phyloP scores from a whole-genome alignment of 2,113 vertebrate genomes.

The Plecturocebus donacophilus region DNA sequence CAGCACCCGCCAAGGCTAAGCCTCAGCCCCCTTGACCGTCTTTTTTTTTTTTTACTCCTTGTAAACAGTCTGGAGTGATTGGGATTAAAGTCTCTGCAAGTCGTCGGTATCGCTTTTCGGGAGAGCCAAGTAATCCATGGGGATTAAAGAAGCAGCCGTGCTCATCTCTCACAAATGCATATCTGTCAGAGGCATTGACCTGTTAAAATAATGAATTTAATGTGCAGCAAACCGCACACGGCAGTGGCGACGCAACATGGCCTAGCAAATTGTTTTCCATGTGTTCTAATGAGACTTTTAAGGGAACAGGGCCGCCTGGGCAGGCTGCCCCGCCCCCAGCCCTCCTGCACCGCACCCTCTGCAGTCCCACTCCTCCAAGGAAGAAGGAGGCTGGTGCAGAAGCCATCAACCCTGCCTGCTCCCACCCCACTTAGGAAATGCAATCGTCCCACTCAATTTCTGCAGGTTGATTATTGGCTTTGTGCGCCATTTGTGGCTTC shows the following conservation, averaged over 20 bases:
- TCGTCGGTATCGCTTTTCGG: slow-evolving; percentile 73
- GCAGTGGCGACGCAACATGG: not conserved
- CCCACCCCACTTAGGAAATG: not conserved
- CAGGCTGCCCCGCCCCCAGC: not conserved
- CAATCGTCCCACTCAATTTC: not conserved
- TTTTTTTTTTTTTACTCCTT: not conserved
- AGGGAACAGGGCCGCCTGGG: not conserved
- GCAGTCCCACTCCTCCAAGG: not conserved
- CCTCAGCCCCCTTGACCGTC: not conserved
- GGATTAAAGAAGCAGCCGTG: slow-evolving; percentile 79
- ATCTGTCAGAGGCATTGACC: slow-evolving; percentile 69
- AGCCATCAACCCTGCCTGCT: rapidly evolving
- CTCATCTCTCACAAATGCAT: slow-evolving; percentile 78
- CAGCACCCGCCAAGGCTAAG: not conserved
- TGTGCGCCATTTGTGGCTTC: not conserved
- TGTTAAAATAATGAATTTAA: slow-evolving; percentile 83
- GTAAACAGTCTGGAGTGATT: slow-evolving; percentile 75
- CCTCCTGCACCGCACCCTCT: not conserved
- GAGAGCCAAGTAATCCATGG: slow-evolving; percentile 76
- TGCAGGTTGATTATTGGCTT: not conserved
- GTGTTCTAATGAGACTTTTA: slow-evolving; percentile 67
- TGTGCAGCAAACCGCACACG: slow-evolving; percentile 72
- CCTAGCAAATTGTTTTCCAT: slow-evolving; percentile 65
- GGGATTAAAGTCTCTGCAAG: slow-evolving; percentile 78
- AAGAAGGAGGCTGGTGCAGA: not conserved